Evolutionary conservation across 2,113 vertebrate species (phyloP), one percentile per base, ranked within the genome.

Genomic region (Pelmatolapia mariae): DNA sequence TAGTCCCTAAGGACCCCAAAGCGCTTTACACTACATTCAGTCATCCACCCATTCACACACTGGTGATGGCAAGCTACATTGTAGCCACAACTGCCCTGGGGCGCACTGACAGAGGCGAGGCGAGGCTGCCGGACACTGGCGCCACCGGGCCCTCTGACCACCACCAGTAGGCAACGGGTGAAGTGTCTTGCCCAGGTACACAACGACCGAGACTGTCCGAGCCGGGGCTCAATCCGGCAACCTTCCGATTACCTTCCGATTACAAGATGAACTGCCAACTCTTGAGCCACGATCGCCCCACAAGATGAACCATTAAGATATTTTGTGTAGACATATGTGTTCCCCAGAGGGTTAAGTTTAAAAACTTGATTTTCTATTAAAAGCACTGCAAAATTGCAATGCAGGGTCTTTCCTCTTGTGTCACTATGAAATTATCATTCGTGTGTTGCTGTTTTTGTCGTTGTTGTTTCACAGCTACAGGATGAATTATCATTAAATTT

Each of bases 1-100:
- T 18, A 0, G 26, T 31, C 26, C 57, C 0, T 31, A 59, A 18
- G 26, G 8, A 59, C 0, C 57, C 57, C 2, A 0, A 31, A 31
- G 26, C 0, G 2, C 57, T 61, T 61, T 10, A 18, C 26, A 18
- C 8, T 31, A 61, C 57, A 61, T 61, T 31, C 57, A 31, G 0
- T 61, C 57, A 61, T 59, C 0, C 57, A 59, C 57, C 0, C 57
- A 31, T 59, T 18, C 0, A 59, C 15, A 18, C 26, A 61, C 57
- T 61, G 26, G 57, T 0, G 0, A 31, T 61, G 26, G 26, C 0
- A 61, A 57, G 26, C 26, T 18, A 59, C 57, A 59, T 31, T 0
- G 15, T 31, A 59, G 8, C 57, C 15, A 59, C 57, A 31, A 26
- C 3, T 1, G 2, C 57, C 26, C 15, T 6, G 3, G 0, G 13